These are phyloP conservation scores for Conops quadrifasciatus DNA, from an alignment of 2,888 invertebrate species.

Conservation along the genomic window DNA sequence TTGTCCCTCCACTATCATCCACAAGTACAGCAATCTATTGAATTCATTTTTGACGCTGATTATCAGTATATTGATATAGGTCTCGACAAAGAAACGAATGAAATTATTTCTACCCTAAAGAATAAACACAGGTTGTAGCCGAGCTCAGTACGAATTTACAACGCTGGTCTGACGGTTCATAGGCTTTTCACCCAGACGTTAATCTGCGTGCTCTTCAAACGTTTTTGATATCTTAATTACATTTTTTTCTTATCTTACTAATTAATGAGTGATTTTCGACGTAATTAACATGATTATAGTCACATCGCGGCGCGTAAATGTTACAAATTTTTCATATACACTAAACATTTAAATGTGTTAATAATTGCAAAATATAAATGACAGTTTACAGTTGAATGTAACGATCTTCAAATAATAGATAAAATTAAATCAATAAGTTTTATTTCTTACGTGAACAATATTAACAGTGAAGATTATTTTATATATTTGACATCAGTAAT, in stretches of 20 bases:
- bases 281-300: not conserved
- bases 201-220: constrained; percentile 9
- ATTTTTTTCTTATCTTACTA: constrained; percentile 49
- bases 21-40: constrained; percentile 29
- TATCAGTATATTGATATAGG: constrained; percentile 1
- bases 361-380: not conserved
- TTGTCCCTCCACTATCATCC: no score
- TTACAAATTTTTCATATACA: not conserved
- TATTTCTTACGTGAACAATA: no score
- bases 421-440: no score
- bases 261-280: constrained; percentile 53
- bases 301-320: constrained; percentile 4
- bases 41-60: constrained; percentile 29
- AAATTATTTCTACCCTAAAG: no score
- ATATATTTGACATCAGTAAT: no score
- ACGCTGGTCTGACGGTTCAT: constrained; percentile 11
- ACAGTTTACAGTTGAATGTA: no score
- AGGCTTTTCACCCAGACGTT: not conserved
- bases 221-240: constrained; percentile 22
- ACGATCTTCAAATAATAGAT: no score
- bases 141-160: constrained; percentile 29
- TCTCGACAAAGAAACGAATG: not conserved
- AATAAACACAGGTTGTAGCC: no score
- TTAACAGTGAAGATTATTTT: no score
- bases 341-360: not conserved